A percentile compares a stretch with the other conserved stretches of the same genome.
These are phyloP conservation scores for Oscheius sp. DNA, from an alignment of 2,888 invertebrate genomes.

Conservation along the genomic window DNA sequence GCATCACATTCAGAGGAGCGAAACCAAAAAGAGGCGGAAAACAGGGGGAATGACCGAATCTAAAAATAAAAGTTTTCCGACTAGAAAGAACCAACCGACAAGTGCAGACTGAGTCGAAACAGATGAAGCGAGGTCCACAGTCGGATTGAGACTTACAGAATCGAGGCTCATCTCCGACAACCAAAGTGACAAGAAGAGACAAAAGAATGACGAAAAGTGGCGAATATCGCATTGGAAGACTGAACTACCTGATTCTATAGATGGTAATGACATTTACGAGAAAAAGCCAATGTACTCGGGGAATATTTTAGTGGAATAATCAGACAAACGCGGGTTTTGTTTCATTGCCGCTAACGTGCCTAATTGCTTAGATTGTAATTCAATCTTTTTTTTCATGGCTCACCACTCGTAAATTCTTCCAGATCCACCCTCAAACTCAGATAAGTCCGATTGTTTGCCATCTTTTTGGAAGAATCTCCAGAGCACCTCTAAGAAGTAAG, in stretches of 20 bases:
- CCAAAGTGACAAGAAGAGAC: background rate
- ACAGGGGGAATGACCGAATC: slow-evolving; percentile 30
- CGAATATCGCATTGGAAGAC: too few relatives aligned
- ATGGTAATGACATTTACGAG: background rate
- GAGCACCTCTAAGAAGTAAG: too few relatives aligned
- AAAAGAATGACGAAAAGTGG: background rate
- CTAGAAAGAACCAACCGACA: slow-evolving; percentile 11
- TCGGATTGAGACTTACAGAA: slow-evolving; percentile 14
- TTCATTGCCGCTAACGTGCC: too few relatives aligned
- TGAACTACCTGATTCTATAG: background rate
- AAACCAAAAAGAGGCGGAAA: slow-evolving; percentile 30
- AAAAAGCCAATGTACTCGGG: too few relatives aligned
- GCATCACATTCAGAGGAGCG: slow-evolving; percentile 29
- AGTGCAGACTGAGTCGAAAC: slow-evolving; percentile 17
- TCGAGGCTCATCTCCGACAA: background rate
- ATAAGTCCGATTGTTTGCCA: too few relatives aligned
- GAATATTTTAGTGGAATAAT: too few relatives aligned
- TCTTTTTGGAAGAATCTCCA: too few relatives aligned
- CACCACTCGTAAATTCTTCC: too few relatives aligned
- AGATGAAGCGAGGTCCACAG: slow-evolving; percentile 24
- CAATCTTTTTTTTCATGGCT: too few relatives aligned
- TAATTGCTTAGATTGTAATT: too few relatives aligned
- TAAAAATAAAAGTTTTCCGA: background rate
- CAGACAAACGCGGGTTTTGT: too few relatives aligned
- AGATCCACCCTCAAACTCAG: too few relatives aligned